Base-by-base conservation (phyloP, 2,113 vertebrate genomes). In the Clarias batrachus region DNA sequence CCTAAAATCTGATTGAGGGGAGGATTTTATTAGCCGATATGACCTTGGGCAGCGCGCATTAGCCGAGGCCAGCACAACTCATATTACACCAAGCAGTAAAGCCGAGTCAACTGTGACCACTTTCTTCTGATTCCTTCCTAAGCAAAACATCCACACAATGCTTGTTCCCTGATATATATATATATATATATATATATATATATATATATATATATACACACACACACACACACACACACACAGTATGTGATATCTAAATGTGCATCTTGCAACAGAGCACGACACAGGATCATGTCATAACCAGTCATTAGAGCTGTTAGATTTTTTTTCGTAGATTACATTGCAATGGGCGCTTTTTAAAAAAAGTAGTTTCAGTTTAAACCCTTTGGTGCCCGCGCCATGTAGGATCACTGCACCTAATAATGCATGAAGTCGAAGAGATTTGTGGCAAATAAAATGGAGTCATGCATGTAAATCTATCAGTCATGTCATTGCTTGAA, bases 1-100 rank as follows among this genome's bases (percentile, higher is more conserved):
- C 96, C 96, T 94, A 95, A 96, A 96, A 96, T 97, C 96, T 95
- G 95, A 97, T 95, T 96, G 95, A 93, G 93, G 89, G 86, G 89
- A 90, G 95, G 95, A 96, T 96, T 96, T 95, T 90, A 92, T 94
- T 93, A 96, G 94, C 92, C 91, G 93, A 94, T 95, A 96, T 95
- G 96, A 97, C 96, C 96, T 97, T 97, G 96, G 93, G 92, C 89
- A 91, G 93, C 94, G 91, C 93, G 91, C 93, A 90, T 93, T 95
- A 94, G 94, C 95, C 91, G 91, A 94, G 92, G 92, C 90, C 87
- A 92, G 95, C 92, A 94, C 92, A 92, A 94, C 94, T 95, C 92
- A 93, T 93, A 94, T 96, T 95, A 86, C 76, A 80, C 25, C 65
- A 95, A 94, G 95, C 92, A 94, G 95, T 88, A 90, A 90, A 89